Evolutionary conservation across 2,888 invertebrate species (phyloP).

Genomic region (Nemurella pictetii): DNA sequence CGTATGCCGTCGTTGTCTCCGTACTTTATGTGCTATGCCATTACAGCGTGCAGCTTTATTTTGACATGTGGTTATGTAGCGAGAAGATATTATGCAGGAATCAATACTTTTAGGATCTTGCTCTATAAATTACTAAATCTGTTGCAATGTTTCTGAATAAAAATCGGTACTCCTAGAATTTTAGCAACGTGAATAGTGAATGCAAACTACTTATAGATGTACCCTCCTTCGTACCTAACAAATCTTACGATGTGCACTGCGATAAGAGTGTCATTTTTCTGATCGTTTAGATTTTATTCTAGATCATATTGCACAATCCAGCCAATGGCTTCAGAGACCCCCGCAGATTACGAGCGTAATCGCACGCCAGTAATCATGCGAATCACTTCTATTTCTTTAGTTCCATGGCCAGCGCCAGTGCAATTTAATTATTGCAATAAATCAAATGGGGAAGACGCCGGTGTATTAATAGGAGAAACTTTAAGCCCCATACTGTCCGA

Average conservation of each 20-base stretch:
- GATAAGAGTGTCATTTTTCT: neutral
- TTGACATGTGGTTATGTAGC: neutral
- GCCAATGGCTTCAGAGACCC: neutral
- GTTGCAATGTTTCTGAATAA: neutral
- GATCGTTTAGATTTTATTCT: neutral
- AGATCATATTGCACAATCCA: neutral
- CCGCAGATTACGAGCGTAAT: neutral
- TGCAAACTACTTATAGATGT: too few species aligned
- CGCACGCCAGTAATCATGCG: neutral
- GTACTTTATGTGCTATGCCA: neutral
- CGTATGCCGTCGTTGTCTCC: neutral
- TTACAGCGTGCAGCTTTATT: neutral
- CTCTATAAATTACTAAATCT: neutral
- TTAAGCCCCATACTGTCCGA: neutral
- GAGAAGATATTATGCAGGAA: neutral
- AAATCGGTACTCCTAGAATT: neutral
- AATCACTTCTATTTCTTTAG: neutral
- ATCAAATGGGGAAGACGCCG: neutral
- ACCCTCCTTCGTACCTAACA: neutral
- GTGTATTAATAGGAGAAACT: neutral
- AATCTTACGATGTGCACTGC: neutral
- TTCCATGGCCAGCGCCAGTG: neutral
- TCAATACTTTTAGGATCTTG: neutral
- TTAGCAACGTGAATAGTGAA: too few species aligned
- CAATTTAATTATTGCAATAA: neutral